Evolutionary conservation across 2,888 invertebrate species (phyloP).

Genomic region (Drosophila limbata): DNA sequence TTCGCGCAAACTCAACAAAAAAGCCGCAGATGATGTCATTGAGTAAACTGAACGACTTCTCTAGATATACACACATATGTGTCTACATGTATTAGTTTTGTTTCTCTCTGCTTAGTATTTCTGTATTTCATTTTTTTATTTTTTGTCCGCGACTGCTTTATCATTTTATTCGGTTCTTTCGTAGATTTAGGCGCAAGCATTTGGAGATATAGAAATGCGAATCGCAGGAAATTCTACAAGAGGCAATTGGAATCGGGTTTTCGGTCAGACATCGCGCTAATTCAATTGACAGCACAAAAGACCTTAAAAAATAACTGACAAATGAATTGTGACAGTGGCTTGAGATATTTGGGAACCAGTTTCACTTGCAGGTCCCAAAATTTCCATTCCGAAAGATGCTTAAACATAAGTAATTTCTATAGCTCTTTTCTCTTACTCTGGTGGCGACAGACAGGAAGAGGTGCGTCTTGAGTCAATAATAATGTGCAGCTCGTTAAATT

Average conservation of each 20-base stretch:
- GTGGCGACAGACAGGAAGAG: constrained; percentile 60
- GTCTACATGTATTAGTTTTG: constrained; percentile 57
- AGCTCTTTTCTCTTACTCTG: constrained; percentile 12
- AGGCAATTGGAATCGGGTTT: constrained; percentile 27
- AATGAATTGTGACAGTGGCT: constrained; percentile 46
- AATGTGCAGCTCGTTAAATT: constrained; percentile 55
- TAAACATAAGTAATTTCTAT: constrained; percentile 17
- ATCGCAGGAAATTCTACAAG: constrained; percentile 44
- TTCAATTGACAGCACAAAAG: constrained; percentile 74
- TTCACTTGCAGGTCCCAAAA: constrained; percentile 29
- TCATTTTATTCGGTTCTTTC: constrained; percentile 44
- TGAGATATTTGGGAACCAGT: constrained; percentile 51
- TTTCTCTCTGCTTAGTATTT: constrained; percentile 54
- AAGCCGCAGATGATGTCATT: constrained; percentile 67
- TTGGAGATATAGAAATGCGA: constrained; percentile 52
- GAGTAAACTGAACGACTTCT: constrained; percentile 64
- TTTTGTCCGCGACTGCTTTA: constrained; percentile 58
- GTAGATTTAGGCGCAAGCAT: constrained; percentile 68
- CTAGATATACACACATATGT: constrained; percentile 1
- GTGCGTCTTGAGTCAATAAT: constrained; percentile 53
- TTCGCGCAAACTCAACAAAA: constrained; percentile 31
- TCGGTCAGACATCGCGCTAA: constrained; percentile 58
- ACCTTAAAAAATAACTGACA: constrained; percentile 27
- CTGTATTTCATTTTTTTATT: constrained; percentile 44
- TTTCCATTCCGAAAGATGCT: constrained; percentile 14